Conservation (phyloP, 30 jellyfish, hydroid and myxozoan genomes). For the Aurelia sp. region DNA sequence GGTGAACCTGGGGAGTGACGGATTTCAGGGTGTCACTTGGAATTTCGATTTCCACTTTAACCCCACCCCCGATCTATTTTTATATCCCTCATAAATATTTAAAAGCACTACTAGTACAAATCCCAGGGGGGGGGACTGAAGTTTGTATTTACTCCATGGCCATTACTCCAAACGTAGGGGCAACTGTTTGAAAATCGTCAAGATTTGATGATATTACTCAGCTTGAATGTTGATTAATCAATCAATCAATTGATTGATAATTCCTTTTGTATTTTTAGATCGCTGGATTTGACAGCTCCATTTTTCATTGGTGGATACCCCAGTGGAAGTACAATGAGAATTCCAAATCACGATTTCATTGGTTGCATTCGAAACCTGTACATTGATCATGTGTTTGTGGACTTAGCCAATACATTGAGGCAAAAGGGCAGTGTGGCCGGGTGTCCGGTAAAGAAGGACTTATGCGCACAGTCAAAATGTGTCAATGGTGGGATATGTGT, state of each 20-base stretch:
- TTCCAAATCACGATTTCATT: constrained; percentile 66
- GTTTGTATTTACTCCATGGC: too few species aligned
- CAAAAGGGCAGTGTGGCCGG: constrained; percentile 42
- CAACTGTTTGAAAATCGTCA: too few species aligned
- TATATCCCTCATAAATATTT: too few species aligned
- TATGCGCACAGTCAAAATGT: constrained; percentile 77
- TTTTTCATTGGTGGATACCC: constrained; percentile 93
- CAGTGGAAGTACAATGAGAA: constrained; percentile 32
- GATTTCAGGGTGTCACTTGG: too few species aligned
- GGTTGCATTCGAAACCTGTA: constrained; percentile 91
- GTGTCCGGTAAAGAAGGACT: constrained; percentile 71
- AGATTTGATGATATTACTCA: too few species aligned
- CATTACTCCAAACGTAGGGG: too few species aligned
- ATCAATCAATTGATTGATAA: background rate
- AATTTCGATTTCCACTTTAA: too few species aligned
- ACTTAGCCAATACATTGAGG: constrained; percentile 64
- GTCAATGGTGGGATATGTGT: constrained; percentile 75
- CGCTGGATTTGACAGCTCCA: constrained; percentile 95
- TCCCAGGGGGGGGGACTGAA: too few species aligned
- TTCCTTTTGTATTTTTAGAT: constrained; percentile 49
- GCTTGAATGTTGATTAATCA: background rate
- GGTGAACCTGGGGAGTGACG: too few species aligned
- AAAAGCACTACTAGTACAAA: too few species aligned
- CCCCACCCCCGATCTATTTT: too few species aligned
- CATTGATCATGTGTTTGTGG: constrained; percentile 79